Evolutionary conservation across 2,797 vertebrate species (phyloP).

Genomic region (Cirrhinus molitorella): DNA sequence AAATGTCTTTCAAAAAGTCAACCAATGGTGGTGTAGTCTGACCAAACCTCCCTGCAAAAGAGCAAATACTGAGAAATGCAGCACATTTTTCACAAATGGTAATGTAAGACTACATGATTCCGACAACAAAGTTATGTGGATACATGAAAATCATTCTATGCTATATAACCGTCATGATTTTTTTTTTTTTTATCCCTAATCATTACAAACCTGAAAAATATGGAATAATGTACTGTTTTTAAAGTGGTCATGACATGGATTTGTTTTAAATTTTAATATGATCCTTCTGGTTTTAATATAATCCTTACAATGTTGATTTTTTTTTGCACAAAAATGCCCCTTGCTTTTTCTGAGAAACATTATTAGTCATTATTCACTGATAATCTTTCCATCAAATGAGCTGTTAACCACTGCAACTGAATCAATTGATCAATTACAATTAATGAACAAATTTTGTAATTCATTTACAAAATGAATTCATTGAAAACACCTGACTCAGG

Average conservation of each 20-base stretch:
- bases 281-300: no score
- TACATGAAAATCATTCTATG: background rate
- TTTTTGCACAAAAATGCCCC: no score
- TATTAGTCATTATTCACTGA: background rate
- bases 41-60: constrained; percentile 91
- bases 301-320: no score
- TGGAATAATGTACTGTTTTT: background rate
- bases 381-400: background rate
- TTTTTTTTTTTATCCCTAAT: background rate
- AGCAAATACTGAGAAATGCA: constrained; percentile 37
- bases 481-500: background rate
- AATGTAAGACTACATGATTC: background rate
- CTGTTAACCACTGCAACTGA: no score
- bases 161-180: background rate
- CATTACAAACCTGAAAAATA: background rate
- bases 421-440: background rate
- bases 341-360: no score
- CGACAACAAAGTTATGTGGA: background rate
- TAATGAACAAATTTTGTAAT: background rate
- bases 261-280: no score
- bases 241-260: no score
- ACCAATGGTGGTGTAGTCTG: constrained; percentile 98
- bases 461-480: no score
- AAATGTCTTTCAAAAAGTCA: constrained; percentile 97
- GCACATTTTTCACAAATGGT: background rate